Base-by-base conservation (phyloP, 2,113 vertebrate species). In the Hylia prasina region DNA sequence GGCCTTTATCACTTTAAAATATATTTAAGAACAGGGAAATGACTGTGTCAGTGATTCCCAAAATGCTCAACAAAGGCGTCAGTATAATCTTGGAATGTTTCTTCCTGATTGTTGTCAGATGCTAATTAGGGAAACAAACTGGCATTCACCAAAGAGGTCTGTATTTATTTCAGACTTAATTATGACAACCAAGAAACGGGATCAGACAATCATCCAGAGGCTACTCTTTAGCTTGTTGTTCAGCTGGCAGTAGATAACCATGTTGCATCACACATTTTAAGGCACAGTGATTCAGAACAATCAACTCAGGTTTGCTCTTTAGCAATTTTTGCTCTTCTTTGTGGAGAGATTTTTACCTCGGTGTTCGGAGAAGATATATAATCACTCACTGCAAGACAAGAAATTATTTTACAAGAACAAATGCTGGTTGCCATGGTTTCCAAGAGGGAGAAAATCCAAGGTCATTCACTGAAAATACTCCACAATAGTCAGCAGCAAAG, bases 371-470 rank as follows among this genome's bases (percentile, higher is more conserved):
- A 51, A 90, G 84, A 80, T 81, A 75, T 88, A 66, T 91, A 95
- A 93, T 90, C 72, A 80, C 58, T 95, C 87, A 91, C 89, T 91
- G 82, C 0, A 4, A 96, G 94, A 95, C 70, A 86, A 96, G 90
- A 96, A 95, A 96, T 94, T 94, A 90, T 97, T 97, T 97, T 93
- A 87, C 31, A 48, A 89, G 96, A 92, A 90, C 90, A 85, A 89
- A 84, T 65, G 65, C 89, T 75, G 25, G 97, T 97, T 97, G 95
- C 93, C 87, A 97, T 97, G 97, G 97, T 97, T 96, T 97, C 97
- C 25, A 2, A 92, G 92, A 80, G 76, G 73, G 90, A 96, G 85
- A 82, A 93, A 89, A 87, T 93, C 82, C 96, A 97, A 96, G 96
- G 96, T 97, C 96, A 72, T 78, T 94, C 81, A 33, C 66, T 81